Conservation (phyloP, 2,113 vertebrate genomes). For the Myrmecophaga tridactyla region DNA sequence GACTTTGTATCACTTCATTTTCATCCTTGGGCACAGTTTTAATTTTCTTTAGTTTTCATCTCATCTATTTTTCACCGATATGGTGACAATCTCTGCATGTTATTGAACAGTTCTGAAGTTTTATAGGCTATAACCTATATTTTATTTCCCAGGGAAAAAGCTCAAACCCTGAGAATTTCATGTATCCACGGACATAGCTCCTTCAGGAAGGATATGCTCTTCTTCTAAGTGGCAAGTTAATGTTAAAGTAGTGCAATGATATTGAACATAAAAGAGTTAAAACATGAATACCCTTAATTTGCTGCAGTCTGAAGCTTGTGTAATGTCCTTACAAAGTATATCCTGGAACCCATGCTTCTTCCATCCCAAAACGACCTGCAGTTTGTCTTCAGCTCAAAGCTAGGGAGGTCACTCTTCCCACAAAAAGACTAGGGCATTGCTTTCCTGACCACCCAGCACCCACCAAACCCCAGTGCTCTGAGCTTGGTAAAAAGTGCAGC, state of each 20-base stretch:
- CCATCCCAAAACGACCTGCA: neutral
- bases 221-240: neutral
- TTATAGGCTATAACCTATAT: neutral
- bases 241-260: neutral
- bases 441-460: neutral
- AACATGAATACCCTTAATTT: no score
- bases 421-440: neutral
- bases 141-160: neutral
- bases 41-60: neutral
- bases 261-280: neutral
- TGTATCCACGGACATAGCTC: neutral
- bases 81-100: neutral
- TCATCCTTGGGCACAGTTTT: neutral
- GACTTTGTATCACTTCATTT: slow-evolving; percentile 2
- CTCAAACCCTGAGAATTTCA: neutral
- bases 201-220: neutral
- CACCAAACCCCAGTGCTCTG: neutral
- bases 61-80: neutral
- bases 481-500: fast-evolving
- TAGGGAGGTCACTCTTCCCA: neutral
- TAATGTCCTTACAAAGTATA: neutral
- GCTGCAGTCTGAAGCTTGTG: neutral
- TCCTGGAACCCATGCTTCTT: neutral
- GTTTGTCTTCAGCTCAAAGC: neutral
- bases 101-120: neutral